These are phyloP conservation scores for Tichodroma muraria DNA, from an alignment of 2,113 vertebrate species.

Conservation along the genomic window DNA sequence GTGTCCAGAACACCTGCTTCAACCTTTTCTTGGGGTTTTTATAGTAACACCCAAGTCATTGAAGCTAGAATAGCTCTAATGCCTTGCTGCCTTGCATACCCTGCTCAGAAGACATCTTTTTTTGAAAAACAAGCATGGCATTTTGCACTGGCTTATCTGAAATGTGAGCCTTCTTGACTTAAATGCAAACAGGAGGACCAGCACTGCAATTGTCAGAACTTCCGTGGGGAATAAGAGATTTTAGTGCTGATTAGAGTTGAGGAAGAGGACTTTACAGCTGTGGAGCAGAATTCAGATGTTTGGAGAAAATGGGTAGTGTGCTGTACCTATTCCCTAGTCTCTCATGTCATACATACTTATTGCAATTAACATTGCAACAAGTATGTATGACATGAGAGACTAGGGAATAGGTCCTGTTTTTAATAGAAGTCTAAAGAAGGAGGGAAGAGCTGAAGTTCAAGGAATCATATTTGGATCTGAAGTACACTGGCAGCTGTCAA, in stretches of 20 bases:
- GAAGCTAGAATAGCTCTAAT: background rate
- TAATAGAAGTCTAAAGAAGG: background rate
- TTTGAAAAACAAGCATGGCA: background rate
- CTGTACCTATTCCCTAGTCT: too few relatives aligned
- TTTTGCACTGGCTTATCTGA: background rate
- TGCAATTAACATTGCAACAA: background rate
- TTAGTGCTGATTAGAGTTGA: background rate
- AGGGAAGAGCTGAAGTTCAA: background rate
- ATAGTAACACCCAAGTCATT: background rate
- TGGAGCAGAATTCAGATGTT: background rate
- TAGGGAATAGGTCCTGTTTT: constrained; percentile 14
- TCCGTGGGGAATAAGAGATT: background rate
- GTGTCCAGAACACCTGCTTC: background rate
- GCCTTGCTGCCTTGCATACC: background rate
- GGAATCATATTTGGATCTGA: constrained; percentile 10
- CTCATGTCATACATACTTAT: too few relatives aligned
- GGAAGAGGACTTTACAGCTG: background rate
- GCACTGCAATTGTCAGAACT: background rate
- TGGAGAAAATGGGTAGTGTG: background rate
- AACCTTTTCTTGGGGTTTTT: background rate
- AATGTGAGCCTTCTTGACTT: background rate
- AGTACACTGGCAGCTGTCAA: background rate
- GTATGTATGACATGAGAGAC: background rate
- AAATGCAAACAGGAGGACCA: background rate
- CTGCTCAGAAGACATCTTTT: background rate